Percentiles rank a stretch among this genome's conserved stretches.
These are phyloP conservation scores for Spatulosminthurus flaviceps DNA, from an alignment of 2,888 invertebrate genomes.

Conservation along the genomic window DNA sequence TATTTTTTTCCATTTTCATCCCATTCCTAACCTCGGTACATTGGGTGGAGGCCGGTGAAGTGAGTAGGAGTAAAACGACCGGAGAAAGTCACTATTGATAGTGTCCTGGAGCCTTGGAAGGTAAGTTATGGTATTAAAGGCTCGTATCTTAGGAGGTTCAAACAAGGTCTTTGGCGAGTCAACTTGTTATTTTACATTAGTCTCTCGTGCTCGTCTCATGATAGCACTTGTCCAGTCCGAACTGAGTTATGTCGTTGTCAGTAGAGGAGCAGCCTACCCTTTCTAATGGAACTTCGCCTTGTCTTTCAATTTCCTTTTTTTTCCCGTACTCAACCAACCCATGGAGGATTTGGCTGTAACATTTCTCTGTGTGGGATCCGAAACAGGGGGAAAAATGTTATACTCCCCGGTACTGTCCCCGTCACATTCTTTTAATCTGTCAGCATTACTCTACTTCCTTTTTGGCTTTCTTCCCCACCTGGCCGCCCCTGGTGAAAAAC, in stretches of 20 bases:
- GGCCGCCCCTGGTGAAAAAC: neutral
- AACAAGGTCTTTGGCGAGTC: neutral
- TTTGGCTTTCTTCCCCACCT: neutral
- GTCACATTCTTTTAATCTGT: constrained; percentile 9
- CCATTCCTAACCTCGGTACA: too few relatives aligned
- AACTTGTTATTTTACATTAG: constrained; percentile 35
- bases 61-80: too few relatives aligned
- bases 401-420: neutral
- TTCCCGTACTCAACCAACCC: too few relatives aligned
- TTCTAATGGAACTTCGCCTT: neutral
- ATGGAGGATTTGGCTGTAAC: too few relatives aligned
- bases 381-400: neutral
- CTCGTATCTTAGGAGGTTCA: too few relatives aligned
- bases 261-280: neutral
- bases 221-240: neutral
- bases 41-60: too few relatives aligned
- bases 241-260: constrained; percentile 8
- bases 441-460: neutral
- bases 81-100: too few relatives aligned
- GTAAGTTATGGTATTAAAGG: too few relatives aligned
- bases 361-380: too few relatives aligned
- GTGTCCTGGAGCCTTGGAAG: too few relatives aligned
- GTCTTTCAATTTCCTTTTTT: constrained; percentile 12
- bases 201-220: neutral
- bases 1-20: too few relatives aligned